Evolutionary conservation across 2,797 vertebrate species (phyloP).

Genomic region (Danionella dracula): DNA sequence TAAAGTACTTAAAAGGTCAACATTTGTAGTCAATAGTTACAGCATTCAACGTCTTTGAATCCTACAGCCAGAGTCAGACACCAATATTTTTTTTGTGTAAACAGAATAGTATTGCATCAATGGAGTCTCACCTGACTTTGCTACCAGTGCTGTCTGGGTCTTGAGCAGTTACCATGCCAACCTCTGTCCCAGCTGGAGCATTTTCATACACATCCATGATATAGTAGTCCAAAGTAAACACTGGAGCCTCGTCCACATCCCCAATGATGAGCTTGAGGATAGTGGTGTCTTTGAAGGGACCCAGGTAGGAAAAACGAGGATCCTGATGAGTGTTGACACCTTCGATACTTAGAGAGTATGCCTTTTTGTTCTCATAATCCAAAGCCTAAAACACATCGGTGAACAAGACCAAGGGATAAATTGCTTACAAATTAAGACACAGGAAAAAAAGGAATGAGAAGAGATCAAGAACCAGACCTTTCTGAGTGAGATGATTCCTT

Average conservation of each 20-base stretch:
- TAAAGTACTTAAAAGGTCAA: no score
- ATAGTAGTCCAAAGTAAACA: conserved; percentile 84
- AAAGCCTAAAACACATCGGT: conserved; percentile 67
- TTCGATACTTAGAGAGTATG: conserved; percentile 85
- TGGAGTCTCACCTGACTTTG: conserved; percentile 73
- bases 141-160: conserved; percentile 85
- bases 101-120: no score
- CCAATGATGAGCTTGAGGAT: conserved; percentile 86
- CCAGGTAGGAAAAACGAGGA: conserved; percentile 82
- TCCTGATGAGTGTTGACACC: conserved; percentile 83
- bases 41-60: no score
- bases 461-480: conserved; percentile 69
- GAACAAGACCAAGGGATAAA: conserved; percentile 1
- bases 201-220: conserved; percentile 89
- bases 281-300: conserved; percentile 86
- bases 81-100: no score
- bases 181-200: conserved; percentile 70
- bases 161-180: conserved; percentile 80
- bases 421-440: neutral
- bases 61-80: no score
- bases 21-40: no score
- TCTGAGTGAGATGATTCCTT: conserved; percentile 84
- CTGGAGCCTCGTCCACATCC: conserved; percentile 84
- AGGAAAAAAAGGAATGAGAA: neutral
- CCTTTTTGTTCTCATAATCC: conserved; percentile 89